Conservation (phyloP, 2,888 invertebrate genomes). For the Cactoblastis cactorum region DNA sequence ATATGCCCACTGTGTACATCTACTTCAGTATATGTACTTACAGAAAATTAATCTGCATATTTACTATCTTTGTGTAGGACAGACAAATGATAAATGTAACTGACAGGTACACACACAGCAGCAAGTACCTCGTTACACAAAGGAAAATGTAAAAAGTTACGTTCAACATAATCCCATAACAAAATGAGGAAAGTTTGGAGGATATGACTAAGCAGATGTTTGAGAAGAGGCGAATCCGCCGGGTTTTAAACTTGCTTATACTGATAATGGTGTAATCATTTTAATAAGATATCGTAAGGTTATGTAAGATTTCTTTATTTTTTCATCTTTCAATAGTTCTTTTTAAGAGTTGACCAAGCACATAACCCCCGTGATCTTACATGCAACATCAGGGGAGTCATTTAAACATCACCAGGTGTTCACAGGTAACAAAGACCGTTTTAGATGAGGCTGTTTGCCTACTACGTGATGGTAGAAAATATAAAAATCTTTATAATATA, state of each 20-base stretch:
- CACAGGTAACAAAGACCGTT: too few species aligned
- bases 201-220: constrained; percentile 16
- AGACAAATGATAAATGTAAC: constrained; percentile 7
- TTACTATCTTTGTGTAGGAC: not conserved
- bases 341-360: too few species aligned
- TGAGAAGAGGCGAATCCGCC: constrained; percentile 12
- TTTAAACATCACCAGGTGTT: too few species aligned
- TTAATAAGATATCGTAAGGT: not conserved
- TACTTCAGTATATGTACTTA: too few species aligned
- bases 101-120: constrained; percentile 13
- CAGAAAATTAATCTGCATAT: not conserved
- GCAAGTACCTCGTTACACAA: constrained; percentile 12
- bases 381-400: too few species aligned
- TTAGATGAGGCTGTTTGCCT: too few species aligned
- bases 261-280: constrained; percentile 7
- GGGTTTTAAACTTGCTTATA: constrained; percentile 13
- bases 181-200: constrained; percentile 14
- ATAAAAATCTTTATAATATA: too few species aligned
- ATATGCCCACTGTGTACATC: too few species aligned
- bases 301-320: too few species aligned
- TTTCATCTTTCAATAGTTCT: too few species aligned
- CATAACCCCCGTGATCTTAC: too few species aligned
- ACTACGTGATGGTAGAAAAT: too few species aligned
- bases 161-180: constrained; percentile 15
- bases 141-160: constrained; percentile 19